phyloP scores from a whole-genome alignment of 2,113 vertebrate genomes.

The Hippocampus mohnikei region DNA sequence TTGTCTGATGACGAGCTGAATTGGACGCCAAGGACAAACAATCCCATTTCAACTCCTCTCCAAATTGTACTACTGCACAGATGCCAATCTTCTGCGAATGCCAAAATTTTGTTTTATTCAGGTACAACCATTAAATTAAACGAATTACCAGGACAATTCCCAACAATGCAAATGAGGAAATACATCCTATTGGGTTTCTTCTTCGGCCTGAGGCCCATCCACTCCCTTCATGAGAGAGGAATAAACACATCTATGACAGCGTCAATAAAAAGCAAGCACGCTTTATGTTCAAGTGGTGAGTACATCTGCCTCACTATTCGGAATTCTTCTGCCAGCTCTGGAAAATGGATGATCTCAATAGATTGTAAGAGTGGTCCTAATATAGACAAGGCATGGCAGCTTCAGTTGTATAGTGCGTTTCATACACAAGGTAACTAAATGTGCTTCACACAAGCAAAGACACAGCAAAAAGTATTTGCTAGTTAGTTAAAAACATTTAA shows the following conservation, averaged over 20 bases:
- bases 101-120: not conserved
- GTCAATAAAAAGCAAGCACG: not conserved
- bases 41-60: not conserved
- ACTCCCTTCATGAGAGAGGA: not conserved
- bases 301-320: not conserved
- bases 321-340: no score
- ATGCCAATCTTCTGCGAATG: not conserved
- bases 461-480: no score
- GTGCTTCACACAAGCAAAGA: no score
- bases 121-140: not conserved
- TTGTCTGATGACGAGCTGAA: no score
- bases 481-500: no score
- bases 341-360: no score
- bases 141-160: not conserved
- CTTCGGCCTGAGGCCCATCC: not conserved
- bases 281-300: constrained; percentile 19
- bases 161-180: not conserved
- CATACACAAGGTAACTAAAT: no score
- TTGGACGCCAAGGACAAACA: not conserved
- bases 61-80: not conserved
- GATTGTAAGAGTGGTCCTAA: not conserved
- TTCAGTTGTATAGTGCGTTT: no score
- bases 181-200: not conserved
- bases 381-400: no score
- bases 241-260: not conserved